A percentile compares a stretch with the other conserved stretches of the same genome.
Evolutionary conservation across 2,113 vertebrate species (phyloP).

Genomic region (Vulpes lagopus): DNA sequence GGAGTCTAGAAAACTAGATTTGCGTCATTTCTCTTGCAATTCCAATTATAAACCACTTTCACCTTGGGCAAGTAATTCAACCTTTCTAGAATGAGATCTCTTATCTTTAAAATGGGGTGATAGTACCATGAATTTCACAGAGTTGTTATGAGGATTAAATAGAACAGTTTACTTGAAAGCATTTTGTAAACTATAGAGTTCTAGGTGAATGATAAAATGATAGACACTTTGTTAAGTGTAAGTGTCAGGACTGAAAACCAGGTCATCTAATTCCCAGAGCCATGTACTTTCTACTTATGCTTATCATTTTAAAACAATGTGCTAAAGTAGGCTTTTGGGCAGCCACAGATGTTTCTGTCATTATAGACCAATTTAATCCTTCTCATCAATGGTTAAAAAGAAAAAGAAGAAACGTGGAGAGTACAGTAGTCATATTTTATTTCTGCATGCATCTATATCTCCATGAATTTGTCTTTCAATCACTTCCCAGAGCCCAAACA

Average conservation of each 20-base stretch:
- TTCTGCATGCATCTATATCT: background rate
- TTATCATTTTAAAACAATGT: background rate
- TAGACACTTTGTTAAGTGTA: background rate
- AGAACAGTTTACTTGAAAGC: background rate
- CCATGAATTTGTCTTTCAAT: constrained; percentile 10
- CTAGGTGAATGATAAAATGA: background rate
- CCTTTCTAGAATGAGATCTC: constrained; percentile 46
- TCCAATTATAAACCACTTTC: constrained; percentile 28
- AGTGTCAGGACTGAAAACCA: background rate
- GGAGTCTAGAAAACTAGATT: background rate
- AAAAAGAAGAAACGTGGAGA: background rate
- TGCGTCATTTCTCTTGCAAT: background rate
- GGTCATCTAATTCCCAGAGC: background rate
- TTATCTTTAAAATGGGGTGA: constrained; percentile 62
- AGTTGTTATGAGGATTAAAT: background rate
- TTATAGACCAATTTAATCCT: background rate
- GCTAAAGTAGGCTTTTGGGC: background rate
- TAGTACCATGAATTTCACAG: background rate
- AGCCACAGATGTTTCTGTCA: background rate
- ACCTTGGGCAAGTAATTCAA: constrained; percentile 21
- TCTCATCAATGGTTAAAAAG: background rate
- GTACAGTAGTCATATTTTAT: background rate
- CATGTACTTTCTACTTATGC: background rate
- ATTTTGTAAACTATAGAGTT: constrained; percentile 35
- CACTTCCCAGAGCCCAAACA: constrained; percentile 36